phyloP scores from a whole-genome alignment of 2,113 vertebrate species.

The Glaucomys volans region DNA sequence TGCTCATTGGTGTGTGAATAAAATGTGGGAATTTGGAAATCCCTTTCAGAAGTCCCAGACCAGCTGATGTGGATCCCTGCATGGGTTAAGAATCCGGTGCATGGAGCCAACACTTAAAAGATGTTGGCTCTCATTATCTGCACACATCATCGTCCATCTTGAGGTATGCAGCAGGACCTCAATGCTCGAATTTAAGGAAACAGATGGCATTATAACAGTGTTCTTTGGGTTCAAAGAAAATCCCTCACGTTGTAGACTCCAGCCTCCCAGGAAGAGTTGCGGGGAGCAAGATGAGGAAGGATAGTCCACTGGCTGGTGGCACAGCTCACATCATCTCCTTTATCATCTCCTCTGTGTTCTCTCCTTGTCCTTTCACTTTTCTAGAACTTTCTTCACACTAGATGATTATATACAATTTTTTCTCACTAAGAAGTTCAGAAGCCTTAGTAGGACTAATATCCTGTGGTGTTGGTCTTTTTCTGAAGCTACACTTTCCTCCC shows the following conservation, averaged over 20 bases:
- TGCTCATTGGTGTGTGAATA: not conserved
- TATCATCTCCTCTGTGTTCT: not conserved
- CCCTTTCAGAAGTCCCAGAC: not conserved
- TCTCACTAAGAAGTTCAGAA: not conserved
- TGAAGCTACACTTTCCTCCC: not conserved
- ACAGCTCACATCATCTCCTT: too few relatives aligned
- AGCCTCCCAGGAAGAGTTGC: not conserved
- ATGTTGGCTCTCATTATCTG: not conserved
- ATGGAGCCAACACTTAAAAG: not conserved
- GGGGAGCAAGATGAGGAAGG: not conserved
- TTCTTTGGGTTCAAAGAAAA: not conserved
- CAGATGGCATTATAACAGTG: not conserved
- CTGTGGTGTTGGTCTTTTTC: not conserved
- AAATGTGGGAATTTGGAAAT: not conserved
- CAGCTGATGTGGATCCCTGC: too few relatives aligned
- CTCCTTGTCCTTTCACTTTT: not conserved
- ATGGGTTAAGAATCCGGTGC: not conserved
- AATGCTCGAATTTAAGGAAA: not conserved
- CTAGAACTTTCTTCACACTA: not conserved
- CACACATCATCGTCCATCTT: not conserved
- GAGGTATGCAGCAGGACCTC: not conserved
- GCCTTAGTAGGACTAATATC: not conserved
- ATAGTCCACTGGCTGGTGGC: not conserved
- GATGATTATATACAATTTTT: not conserved
- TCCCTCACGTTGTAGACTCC: not conserved